phyloP scores from a whole-genome alignment of 1,140 invertebrate species.

The Ganaspis sp. region DNA sequence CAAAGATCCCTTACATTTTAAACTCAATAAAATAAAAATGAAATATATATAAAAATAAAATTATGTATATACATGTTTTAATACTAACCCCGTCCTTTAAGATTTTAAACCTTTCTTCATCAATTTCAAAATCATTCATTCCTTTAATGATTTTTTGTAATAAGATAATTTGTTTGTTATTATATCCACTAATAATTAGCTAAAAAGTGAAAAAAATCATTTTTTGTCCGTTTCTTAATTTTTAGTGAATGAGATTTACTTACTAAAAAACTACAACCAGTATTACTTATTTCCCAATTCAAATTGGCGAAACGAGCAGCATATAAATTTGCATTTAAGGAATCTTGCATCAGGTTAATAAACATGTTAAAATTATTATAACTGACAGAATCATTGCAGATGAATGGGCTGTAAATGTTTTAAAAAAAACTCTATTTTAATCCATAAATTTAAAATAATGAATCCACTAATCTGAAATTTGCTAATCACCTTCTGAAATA shows the following conservation, averaged over 20 bases:
- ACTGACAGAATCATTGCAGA: slow-evolving; percentile 90
- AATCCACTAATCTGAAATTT: not conserved
- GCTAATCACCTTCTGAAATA: slow-evolving; percentile 84
- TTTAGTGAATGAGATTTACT: slow-evolving; percentile 66
- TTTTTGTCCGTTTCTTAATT: slow-evolving; percentile 41
- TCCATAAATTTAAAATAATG: slow-evolving; percentile 32
- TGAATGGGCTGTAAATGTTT: slow-evolving; percentile 83
- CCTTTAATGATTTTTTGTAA: slow-evolving; percentile 92
- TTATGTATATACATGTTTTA: too few relatives aligned
- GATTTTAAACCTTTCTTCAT: slow-evolving; percentile 90
- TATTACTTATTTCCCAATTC: slow-evolving; percentile 86
- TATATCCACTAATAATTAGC: slow-evolving; percentile 92
- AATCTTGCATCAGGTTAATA: slow-evolving; percentile 88
- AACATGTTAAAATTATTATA: slow-evolving; percentile 91
- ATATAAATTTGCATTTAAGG: slow-evolving; percentile 94
- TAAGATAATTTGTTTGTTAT: slow-evolving; percentile 91
- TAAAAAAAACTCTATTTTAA: not conserved
- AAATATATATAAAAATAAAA: too few relatives aligned
- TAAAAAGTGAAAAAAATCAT: slow-evolving; percentile 68
- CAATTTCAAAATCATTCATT: slow-evolving; percentile 87
- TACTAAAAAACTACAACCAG: slow-evolving; percentile 89
- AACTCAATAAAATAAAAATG: too few relatives aligned
- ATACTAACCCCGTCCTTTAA: too few relatives aligned
- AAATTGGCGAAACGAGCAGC: slow-evolving; percentile 93
- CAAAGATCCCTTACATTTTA: too few relatives aligned